Percentiles rank a stretch among this genome's conserved stretches.
These are phyloP conservation scores for Propithecus deckenii DNA, from an alignment of 2,797 vertebrate species.

Conservation along the genomic window DNA sequence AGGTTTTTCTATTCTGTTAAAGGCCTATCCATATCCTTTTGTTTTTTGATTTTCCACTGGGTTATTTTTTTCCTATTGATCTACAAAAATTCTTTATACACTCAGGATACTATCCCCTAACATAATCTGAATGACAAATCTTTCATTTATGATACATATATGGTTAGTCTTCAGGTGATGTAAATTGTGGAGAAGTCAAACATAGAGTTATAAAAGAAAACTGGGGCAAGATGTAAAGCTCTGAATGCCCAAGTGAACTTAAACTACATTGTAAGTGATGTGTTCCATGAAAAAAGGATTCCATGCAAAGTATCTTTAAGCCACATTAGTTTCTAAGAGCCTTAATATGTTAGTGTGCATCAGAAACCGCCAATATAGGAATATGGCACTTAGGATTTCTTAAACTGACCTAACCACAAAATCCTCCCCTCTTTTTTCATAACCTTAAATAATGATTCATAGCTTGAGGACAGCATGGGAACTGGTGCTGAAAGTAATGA, in stretches of 20 bases:
- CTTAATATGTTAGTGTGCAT: background rate
- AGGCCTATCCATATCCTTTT: background rate
- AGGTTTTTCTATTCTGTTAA: conserved; percentile 10
- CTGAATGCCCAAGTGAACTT: background rate
- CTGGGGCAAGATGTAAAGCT: background rate
- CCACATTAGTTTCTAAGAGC: background rate
- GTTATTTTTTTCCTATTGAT: background rate
- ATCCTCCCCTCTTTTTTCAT: background rate
- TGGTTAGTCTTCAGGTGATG: background rate
- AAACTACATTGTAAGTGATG: background rate
- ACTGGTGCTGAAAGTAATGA: background rate
- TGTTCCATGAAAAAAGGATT: background rate
- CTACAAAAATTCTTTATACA: background rate
- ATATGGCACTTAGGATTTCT: background rate
- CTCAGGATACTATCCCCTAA: background rate
- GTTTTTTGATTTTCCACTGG: background rate
- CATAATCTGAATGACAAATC: background rate
- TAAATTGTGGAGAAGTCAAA: background rate
- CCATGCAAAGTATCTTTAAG: background rate
- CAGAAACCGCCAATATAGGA: background rate
- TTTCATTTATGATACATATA: background rate
- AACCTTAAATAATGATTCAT: background rate
- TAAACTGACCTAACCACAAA: background rate
- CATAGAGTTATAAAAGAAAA: background rate
- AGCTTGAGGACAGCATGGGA: background rate